Conservation (phyloP, 2,888 invertebrate species). For the Sturmia bella region DNA sequence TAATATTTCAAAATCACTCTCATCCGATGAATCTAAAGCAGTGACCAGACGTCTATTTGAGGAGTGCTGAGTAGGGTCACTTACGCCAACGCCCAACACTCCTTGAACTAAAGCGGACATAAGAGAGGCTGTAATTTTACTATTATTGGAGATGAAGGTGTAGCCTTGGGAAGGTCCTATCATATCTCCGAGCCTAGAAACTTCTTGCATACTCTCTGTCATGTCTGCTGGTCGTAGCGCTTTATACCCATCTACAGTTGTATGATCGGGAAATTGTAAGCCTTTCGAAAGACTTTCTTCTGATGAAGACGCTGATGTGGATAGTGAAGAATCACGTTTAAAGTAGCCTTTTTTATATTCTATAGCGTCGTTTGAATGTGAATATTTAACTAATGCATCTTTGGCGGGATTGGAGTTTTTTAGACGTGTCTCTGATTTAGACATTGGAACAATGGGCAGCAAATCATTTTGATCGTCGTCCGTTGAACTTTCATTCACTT, state of each 20-base stretch:
- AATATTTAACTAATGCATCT: slow-evolving; percentile 47
- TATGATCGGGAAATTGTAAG: slow-evolving; percentile 78
- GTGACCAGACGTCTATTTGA: slow-evolving; percentile 73
- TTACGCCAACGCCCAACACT: slow-evolving; percentile 70
- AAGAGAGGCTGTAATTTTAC: slow-evolving; percentile 75
- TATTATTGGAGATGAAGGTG: slow-evolving; percentile 71
- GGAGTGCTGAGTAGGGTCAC: slow-evolving; percentile 42
- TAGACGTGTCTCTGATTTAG: slow-evolving; percentile 58
- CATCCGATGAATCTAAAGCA: slow-evolving; percentile 78
- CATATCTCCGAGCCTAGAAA: slow-evolving; percentile 67
- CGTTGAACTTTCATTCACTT: slow-evolving; percentile 80
- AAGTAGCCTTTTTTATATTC: slow-evolving; percentile 80
- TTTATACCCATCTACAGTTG: slow-evolving; percentile 73
- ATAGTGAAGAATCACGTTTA: slow-evolving; percentile 79
- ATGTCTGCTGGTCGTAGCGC: neutral
- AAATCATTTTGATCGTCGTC: slow-evolving; percentile 77
- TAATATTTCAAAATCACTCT: slow-evolving; percentile 81
- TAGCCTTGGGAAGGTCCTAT: slow-evolving; percentile 73
- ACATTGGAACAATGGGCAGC: slow-evolving; percentile 69
- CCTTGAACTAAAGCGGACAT: slow-evolving; percentile 76
- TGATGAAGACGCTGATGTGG: slow-evolving; percentile 80
- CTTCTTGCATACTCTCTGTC: slow-evolving; percentile 43
- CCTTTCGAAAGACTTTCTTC: slow-evolving; percentile 81
- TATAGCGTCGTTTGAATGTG: slow-evolving; percentile 50
- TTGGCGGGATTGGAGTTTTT: slow-evolving; percentile 26